A percentile compares a stretch with the other conserved stretches of the same genome.
These are phyloP conservation scores for Bombus superbus DNA, from an alignment of 1,140 invertebrate genomes.

Conservation along the genomic window DNA sequence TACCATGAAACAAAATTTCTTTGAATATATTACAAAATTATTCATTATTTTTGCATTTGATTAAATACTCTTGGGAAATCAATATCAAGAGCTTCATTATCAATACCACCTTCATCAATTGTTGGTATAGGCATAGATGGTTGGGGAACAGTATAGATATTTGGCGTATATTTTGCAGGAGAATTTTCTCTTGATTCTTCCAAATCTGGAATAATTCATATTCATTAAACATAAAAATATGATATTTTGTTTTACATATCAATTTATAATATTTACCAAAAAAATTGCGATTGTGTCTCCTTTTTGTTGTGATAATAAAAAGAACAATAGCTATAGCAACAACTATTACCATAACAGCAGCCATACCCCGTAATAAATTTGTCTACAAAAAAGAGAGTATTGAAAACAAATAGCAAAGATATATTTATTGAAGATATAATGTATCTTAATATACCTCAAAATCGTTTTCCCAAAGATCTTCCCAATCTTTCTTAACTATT, in stretches of 20 bases:
- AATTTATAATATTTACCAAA: slow-evolving; percentile 72
- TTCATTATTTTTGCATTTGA: slow-evolving; percentile 73
- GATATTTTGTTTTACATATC: neutral
- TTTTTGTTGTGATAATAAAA: slow-evolving; percentile 72
- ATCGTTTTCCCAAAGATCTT: slow-evolving; percentile 79
- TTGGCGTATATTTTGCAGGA: slow-evolving; percentile 70
- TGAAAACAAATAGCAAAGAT: neutral
- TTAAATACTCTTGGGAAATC: slow-evolving; percentile 80
- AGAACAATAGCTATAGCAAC: slow-evolving; percentile 74
- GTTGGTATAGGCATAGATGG: slow-evolving; percentile 47
- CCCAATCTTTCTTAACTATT: slow-evolving; percentile 83
- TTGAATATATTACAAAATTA: slow-evolving; percentile 25
- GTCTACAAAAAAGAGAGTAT: slow-evolving; percentile 64
- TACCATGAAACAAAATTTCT: neutral
- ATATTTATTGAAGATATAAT: neutral
- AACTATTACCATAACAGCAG: slow-evolving; percentile 75
- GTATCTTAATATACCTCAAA: slow-evolving; percentile 77
- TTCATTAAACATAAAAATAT: slow-evolving; percentile 6
- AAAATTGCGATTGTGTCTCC: slow-evolving; percentile 70
- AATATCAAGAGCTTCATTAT: slow-evolving; percentile 77
- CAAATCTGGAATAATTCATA: slow-evolving; percentile 72
- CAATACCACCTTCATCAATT: slow-evolving; percentile 64
- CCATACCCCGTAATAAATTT: slow-evolving; percentile 76
- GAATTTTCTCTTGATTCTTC: slow-evolving; percentile 79
- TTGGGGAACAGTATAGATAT: slow-evolving; percentile 56